Evolutionary conservation across 2,888 invertebrate genomes (phyloP).

Genomic region (Clepsis dumicolana): DNA sequence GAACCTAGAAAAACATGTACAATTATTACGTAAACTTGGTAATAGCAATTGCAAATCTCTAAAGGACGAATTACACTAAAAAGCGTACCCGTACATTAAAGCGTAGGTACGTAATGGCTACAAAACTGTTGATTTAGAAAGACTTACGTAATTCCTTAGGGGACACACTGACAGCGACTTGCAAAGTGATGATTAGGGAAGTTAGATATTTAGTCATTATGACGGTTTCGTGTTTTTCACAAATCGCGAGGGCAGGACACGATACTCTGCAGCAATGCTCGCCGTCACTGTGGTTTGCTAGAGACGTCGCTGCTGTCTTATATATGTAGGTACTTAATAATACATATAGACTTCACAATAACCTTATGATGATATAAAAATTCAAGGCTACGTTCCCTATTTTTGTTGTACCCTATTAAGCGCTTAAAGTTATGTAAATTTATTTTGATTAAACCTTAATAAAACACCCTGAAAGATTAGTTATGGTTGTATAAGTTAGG

Average conservation of each 20-base stretch:
- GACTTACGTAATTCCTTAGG: slow-evolving; percentile 36
- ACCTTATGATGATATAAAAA: slow-evolving; percentile 2
- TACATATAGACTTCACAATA: slow-evolving; percentile 1
- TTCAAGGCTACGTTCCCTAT: not conserved
- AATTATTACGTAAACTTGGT: not conserved
- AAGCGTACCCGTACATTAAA: no score
- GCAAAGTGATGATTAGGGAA: slow-evolving; percentile 16
- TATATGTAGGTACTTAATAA: slow-evolving; percentile 24
- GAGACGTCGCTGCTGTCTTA: slow-evolving; percentile 33
- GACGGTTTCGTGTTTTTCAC: slow-evolving; percentile 9
- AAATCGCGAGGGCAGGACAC: slow-evolving; percentile 21
- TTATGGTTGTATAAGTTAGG: no score
- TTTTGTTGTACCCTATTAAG: not conserved
- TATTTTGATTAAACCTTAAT: no score
- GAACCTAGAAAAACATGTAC: not conserved
- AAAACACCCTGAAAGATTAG: no score
- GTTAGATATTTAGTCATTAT: slow-evolving; percentile 19
- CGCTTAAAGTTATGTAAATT: no score
- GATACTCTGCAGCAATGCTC: slow-evolving; percentile 27
- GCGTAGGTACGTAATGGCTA: no score
- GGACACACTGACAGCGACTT: slow-evolving; percentile 22
- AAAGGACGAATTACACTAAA: not conserved
- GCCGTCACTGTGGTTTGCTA: slow-evolving; percentile 19
- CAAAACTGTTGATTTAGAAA: not conserved
- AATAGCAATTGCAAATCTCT: not conserved